Conservation (phyloP, 2,888 invertebrate species). For the Fragum whitleyi region DNA sequence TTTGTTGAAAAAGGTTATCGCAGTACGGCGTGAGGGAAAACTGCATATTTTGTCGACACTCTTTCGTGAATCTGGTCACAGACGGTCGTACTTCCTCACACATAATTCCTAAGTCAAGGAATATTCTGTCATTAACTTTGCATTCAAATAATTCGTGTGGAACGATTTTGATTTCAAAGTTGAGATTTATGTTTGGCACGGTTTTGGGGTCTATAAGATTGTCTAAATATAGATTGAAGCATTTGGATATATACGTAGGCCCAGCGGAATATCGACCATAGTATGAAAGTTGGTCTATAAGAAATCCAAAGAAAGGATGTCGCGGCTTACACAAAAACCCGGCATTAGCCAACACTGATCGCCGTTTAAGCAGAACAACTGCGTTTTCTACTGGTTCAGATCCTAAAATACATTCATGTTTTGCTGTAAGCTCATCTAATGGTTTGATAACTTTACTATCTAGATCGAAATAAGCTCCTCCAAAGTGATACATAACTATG, state of each 20-base stretch:
- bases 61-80: not conserved
- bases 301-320: constrained; percentile 76
- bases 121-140: not conserved
- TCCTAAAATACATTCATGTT: constrained; percentile 72
- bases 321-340: constrained; percentile 70
- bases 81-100: not conserved
- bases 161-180: constrained; percentile 6
- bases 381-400: constrained; percentile 78
- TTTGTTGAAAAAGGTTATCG: not conserved
- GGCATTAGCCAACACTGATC: constrained; percentile 75
- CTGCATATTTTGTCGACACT: not conserved
- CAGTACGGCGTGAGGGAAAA: not conserved
- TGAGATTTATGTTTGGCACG: not conserved
- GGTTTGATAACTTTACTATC: constrained; percentile 78
- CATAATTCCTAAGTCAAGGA: not conserved
- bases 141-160: constrained; percentile 15
- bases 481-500: constrained; percentile 78
- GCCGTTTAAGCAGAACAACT: constrained; percentile 69
- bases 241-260: not conserved
- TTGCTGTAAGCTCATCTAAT: constrained; percentile 65
- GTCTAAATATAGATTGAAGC: not conserved
- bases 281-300: constrained; percentile 48
- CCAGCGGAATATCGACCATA: not conserved
- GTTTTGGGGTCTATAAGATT: not conserved
- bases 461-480: constrained; percentile 80